A percentile compares a stretch with the other conserved stretches of the same genome.
These are phyloP conservation scores for Zonotrichia albicollis DNA, from an alignment of 2,797 vertebrate species.

Conservation along the genomic window DNA sequence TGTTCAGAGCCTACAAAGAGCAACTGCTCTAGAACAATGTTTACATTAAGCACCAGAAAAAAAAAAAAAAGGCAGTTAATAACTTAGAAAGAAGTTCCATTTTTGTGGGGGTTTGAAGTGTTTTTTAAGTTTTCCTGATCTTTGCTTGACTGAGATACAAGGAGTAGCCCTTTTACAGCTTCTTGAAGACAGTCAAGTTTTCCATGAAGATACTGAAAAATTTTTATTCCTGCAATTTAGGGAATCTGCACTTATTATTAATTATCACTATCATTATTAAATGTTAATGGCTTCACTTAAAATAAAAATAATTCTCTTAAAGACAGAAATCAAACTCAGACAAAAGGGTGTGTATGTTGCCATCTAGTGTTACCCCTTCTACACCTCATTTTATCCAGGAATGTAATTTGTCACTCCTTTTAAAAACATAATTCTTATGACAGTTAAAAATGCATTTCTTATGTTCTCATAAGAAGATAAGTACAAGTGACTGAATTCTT, in stretches of 20 bases:
- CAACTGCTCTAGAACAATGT: not conserved
- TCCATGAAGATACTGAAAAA: not conserved
- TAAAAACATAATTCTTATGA: accelerated
- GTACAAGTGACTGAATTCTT: not conserved
- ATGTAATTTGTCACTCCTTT: not conserved
- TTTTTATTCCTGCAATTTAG: not conserved
- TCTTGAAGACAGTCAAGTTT: not conserved
- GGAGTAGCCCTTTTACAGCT: not conserved
- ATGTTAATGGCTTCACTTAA: not conserved
- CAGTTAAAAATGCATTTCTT: not conserved
- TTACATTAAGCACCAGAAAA: not conserved
- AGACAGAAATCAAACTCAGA: not conserved
- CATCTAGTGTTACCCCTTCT: constrained; percentile 27
- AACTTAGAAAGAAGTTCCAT: not conserved
- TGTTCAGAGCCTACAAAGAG: not conserved
- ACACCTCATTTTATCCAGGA: not conserved
- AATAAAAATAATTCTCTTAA: not conserved
- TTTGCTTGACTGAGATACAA: not conserved
- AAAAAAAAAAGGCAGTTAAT: not conserved
- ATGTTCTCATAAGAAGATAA: not conserved
- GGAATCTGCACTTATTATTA: not conserved
- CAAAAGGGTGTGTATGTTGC: not conserved
- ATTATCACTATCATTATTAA: not conserved
- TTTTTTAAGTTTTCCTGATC: not conserved
- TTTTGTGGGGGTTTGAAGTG: not conserved